Conservation (phyloP, 2,797 vertebrate species). For the Jordanella pulchra region DNA sequence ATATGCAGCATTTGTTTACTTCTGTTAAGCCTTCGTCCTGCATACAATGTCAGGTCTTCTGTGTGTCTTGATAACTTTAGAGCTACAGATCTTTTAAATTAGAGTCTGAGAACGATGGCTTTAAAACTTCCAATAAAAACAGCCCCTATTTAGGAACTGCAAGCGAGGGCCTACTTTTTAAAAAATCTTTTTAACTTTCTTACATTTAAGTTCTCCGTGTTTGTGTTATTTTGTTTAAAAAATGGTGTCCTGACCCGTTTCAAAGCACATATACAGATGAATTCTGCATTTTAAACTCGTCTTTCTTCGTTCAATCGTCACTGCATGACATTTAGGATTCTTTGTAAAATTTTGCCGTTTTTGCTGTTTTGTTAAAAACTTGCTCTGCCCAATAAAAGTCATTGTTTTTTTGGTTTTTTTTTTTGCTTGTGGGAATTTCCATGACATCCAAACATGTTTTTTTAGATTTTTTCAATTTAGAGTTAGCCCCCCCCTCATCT, state of each 20-base stretch:
- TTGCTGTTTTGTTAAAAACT: neutral
- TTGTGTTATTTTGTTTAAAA: neutral
- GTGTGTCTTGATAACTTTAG: no score
- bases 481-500: neutral
- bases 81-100: no score
- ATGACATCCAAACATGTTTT: neutral
- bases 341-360: neutral
- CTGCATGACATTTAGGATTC: neutral
- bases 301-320: neutral
- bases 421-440: neutral
- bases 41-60: no score
- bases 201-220: no score
- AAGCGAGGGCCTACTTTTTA: no score
- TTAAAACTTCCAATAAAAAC: no score
- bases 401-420: neutral
- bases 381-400: neutral
- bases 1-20: no score
- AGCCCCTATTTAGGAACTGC: neutral
- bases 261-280: neutral
- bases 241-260: neutral
- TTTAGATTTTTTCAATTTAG: neutral
- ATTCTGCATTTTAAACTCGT: neutral
- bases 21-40: no score
- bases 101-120: no score
- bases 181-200: no score